These are phyloP conservation scores for Hemithea aestivaria DNA, from an alignment of 2,888 invertebrate species.

Conservation along the genomic window DNA sequence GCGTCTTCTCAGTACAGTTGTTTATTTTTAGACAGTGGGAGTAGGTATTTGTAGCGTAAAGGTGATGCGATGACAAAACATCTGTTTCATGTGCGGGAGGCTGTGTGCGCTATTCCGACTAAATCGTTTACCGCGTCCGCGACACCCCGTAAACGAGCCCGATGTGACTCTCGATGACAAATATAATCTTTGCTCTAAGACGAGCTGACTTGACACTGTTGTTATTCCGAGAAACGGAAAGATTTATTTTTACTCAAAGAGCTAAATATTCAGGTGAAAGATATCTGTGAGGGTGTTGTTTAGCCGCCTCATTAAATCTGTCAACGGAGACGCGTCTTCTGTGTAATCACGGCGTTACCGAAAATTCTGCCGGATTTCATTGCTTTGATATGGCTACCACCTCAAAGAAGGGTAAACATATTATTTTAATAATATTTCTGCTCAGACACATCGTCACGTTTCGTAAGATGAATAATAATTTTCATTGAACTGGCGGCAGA, in stretches of 20 bases:
- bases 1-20: conserved; percentile 46
- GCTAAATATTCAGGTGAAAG: conserved; percentile 78
- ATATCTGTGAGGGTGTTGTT: conserved; percentile 70
- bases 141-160: conserved; percentile 66
- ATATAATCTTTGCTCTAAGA: conserved; percentile 75
- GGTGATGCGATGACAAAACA: conserved; percentile 62
- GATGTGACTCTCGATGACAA: conserved; percentile 71
- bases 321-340: conserved; percentile 54
- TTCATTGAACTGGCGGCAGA: too few relatives aligned
- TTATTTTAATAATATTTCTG: conserved; percentile 40
- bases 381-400: conserved; percentile 58
- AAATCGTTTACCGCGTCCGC: conserved; percentile 64
- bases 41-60: conserved; percentile 49
- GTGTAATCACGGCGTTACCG: conserved; percentile 76
- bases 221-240: conserved; percentile 72
- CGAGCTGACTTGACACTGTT: conserved; percentile 72
- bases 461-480: neutral
- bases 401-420: conserved; percentile 68
- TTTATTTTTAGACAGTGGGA: conserved; percentile 54
- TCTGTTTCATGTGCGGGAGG: conserved; percentile 57
- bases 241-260: conserved; percentile 76
- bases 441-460: conserved; percentile 22
- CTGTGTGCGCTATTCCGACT: conserved; percentile 48
- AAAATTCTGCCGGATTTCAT: conserved; percentile 65
- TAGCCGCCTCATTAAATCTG: conserved; percentile 67